Evolutionary conservation across 1,140 invertebrate species (phyloP).

Genomic region (Frieseomelitta varia): DNA sequence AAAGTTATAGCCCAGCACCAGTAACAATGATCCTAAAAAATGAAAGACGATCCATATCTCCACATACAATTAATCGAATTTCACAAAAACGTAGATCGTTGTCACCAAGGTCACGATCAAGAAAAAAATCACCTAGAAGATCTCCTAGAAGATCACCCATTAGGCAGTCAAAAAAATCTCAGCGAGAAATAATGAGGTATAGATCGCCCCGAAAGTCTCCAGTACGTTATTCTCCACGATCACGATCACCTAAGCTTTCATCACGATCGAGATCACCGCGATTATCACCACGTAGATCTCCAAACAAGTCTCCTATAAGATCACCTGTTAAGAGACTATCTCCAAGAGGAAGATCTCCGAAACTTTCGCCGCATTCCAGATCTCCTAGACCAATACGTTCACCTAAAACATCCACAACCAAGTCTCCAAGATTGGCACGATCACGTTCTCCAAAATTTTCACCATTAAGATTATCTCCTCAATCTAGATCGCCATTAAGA

Average conservation of each 20-base stretch:
- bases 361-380: conserved; percentile 55
- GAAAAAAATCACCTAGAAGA: conserved; percentile 70
- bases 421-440: conserved; percentile 56
- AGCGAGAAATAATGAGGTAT: conserved; percentile 61
- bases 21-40: conserved; percentile 47
- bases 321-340: conserved; percentile 63
- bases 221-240: conserved; percentile 66
- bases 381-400: conserved; percentile 50
- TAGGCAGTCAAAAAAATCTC: conserved; percentile 62
- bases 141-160: conserved; percentile 72
- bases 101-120: conserved; percentile 69
- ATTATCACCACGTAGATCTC: conserved; percentile 62
- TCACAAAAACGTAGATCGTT: conserved; percentile 64
- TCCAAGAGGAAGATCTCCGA: conserved; percentile 61
- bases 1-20: conserved; percentile 32
- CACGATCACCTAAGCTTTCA: conserved; percentile 62
- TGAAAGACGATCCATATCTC: conserved; percentile 65
- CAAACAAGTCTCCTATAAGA: conserved; percentile 65
- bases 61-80: conserved; percentile 50
- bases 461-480: conserved; percentile 46
- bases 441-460: conserved; percentile 63
- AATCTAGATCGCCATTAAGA: conserved; percentile 52
- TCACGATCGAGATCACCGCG: conserved; percentile 64
- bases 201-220: conserved; percentile 70
- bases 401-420: conserved; percentile 54